Percentiles rank a stretch among this genome's conserved stretches.
These are phyloP conservation scores for Aphelocoma californica DNA, from an alignment of 2,797 vertebrate species.

Conservation along the genomic window DNA sequence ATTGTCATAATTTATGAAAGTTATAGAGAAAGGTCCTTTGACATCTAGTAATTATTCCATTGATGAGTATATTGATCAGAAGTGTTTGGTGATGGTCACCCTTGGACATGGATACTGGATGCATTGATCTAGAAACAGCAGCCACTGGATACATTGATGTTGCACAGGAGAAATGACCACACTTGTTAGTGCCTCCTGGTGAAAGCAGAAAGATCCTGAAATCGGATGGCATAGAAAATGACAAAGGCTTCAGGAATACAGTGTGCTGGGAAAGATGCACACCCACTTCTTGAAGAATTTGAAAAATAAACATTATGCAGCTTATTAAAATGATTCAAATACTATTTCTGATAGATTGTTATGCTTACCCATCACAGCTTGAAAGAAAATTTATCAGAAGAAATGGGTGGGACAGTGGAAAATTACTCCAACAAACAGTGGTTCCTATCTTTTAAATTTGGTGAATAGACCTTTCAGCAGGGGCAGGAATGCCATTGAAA, in stretches of 20 bases:
- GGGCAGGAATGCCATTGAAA: slow-evolving; percentile 28
- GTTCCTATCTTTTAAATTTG: not conserved
- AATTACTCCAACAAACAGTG: not conserved
- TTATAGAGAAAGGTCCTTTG: not conserved
- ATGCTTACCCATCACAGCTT: not conserved
- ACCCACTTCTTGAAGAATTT: not conserved
- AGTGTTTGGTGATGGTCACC: not conserved
- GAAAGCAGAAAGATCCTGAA: not conserved
- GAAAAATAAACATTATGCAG: not conserved
- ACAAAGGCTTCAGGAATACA: not conserved
- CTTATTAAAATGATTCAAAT: not conserved
- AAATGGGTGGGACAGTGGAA: slow-evolving; percentile 13
- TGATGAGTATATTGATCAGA: not conserved
- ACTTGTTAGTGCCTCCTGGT: not conserved
- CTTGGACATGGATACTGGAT: not conserved
- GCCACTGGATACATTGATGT: accelerated
- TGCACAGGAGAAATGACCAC: not conserved
- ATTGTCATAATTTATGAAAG: not conserved
- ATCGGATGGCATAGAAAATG: not conserved
- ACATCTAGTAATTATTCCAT: not conserved
- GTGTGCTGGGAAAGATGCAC: not conserved
- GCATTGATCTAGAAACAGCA: not conserved
- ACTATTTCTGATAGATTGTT: not conserved
- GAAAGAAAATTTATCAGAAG: slow-evolving; percentile 4
- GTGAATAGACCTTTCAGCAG: slow-evolving; percentile 41